Evolutionary conservation across 1,140 invertebrate genomes (phyloP), one percentile per base, ranked within the genome.

Genomic region (Drosophila nebulosa): DNA sequence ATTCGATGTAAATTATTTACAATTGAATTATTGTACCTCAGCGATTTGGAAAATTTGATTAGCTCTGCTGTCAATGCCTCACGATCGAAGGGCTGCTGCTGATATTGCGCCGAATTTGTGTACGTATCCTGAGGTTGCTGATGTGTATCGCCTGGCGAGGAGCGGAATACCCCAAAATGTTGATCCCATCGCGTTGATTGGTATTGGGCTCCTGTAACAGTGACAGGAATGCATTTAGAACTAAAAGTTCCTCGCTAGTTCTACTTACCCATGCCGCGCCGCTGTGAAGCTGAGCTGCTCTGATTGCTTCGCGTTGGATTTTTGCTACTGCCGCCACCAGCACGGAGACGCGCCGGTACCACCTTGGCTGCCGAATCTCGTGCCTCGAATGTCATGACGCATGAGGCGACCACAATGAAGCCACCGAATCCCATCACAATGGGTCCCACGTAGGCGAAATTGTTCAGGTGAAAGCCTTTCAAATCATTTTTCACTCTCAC

Each of bases 301-400:
- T 93, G 92, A 68, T 90, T 92, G 24, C 89, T 90, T n/a, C 91
- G 72, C 16, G 76, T 63, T 2, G 73, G 57, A 14, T 76, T 73
- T 39, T 91, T 90, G 61, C 91, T 66, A 91, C 92, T 73, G 80
- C 91, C 50, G 79, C 79, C 92, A 4, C 81, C 78, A 0, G 83
- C 83, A 35, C 95, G 94, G 26, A 95, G 93, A 26, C 95, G 92
- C 0, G 96, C 96, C 1, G 96, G 96, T 9, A 96, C 96, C 10
- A 97, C 96, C 90, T 97, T 97, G 0, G 96, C 96, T 0, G 96
- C 96, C 42, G 95, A 97, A 90, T 97, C 96, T 0, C 96, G 93
- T 0, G 96, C 96, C 89, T 98, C 97, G 79, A 98, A 98, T 0
- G 97, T 98, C 96, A 98, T 97, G n/a, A 98, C 97, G 76, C 97